Conservation (phyloP, 2,113 vertebrate genomes). For the Rhabdomys dilectus region DNA sequence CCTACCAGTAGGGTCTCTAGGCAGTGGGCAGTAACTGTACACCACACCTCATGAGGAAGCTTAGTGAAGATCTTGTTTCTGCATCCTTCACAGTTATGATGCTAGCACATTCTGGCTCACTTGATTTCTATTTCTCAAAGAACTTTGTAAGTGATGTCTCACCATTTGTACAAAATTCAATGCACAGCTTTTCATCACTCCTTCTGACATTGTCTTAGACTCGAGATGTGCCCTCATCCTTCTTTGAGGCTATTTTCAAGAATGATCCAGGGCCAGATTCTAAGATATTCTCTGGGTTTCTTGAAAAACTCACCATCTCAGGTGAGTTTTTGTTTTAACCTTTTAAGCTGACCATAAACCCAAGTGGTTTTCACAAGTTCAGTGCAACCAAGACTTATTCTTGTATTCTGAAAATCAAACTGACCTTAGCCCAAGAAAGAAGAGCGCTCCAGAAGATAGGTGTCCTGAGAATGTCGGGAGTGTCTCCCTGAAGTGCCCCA, state of each 20-base stretch:
- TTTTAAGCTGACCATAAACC: constrained; percentile 31
- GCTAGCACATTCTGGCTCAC: neutral
- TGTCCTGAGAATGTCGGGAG: neutral
- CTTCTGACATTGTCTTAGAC: neutral
- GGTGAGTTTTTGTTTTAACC: constrained; percentile 46
- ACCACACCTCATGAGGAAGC: fast-evolving
- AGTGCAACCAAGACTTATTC: constrained; percentile 6
- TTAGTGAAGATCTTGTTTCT: neutral
- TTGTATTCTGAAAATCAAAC: constrained; percentile 52
- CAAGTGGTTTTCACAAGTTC: constrained; percentile 16
- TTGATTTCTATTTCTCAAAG: constrained; percentile 42
- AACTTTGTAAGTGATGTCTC: constrained; percentile 34
- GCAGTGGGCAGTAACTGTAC: neutral
- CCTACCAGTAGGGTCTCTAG: neutral
- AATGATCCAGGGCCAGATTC: neutral
- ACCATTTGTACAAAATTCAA: neutral
- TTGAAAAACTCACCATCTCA: constrained; percentile 50
- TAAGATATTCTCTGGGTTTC: constrained; percentile 42
- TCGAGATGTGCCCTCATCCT: neutral
- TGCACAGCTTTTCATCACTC: constrained; percentile 3
- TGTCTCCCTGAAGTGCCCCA: constrained; percentile 2
- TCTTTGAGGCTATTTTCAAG: constrained; percentile 39
- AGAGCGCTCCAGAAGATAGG: neutral
- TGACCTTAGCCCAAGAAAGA: neutral
- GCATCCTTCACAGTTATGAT: constrained; percentile 21